phyloP scores from a whole-genome alignment of 2,113 vertebrate species.

The Mystacornis crossleyi region DNA sequence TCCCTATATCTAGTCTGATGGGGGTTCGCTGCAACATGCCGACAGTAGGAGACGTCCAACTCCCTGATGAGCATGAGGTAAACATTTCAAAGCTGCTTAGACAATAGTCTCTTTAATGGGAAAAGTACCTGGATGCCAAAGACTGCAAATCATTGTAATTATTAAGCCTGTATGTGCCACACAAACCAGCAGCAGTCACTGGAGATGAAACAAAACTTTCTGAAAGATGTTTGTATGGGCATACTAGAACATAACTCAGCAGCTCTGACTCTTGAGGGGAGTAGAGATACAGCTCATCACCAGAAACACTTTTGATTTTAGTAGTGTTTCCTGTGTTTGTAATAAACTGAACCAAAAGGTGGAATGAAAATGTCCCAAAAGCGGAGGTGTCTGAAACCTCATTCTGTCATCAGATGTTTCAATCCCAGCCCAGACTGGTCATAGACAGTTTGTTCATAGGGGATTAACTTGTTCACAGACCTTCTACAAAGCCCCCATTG shows the following conservation, averaged over 20 bases:
- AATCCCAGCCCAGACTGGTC: neutral
- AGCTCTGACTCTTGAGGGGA: neutral
- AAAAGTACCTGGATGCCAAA: neutral
- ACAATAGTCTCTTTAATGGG: neutral
- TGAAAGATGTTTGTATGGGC: neutral
- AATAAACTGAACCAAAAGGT: neutral
- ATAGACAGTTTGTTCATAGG: neutral
- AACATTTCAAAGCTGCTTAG: neutral
- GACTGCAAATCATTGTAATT: neutral
- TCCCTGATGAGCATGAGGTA: neutral
- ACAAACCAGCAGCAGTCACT: neutral
- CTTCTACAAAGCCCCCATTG: neutral
- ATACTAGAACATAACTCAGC: neutral
- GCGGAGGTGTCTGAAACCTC: neutral
- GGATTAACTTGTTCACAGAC: neutral
- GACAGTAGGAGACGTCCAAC: fast-evolving
- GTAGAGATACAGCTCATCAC: neutral
- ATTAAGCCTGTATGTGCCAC: neutral
- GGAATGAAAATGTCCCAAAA: neutral
- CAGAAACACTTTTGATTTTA: neutral
- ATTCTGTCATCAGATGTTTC: neutral
- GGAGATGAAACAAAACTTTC: neutral
- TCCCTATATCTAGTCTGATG: neutral
- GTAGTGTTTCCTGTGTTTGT: neutral
- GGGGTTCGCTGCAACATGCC: neutral